These are phyloP conservation scores for Macrosiphum euphorbiae DNA, from an alignment of 2,888 invertebrate species.

Conservation along the genomic window DNA sequence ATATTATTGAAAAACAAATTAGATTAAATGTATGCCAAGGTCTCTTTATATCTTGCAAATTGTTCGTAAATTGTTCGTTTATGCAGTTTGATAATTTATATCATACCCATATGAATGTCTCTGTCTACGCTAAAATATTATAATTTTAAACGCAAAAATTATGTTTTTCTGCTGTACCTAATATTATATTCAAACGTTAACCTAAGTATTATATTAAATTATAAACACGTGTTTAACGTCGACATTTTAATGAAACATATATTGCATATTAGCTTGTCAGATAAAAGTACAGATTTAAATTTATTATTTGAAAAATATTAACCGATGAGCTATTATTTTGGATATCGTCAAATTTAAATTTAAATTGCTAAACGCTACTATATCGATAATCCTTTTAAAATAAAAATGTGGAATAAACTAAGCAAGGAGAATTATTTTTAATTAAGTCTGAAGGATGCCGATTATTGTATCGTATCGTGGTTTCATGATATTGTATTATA, in stretches of 20 bases:
- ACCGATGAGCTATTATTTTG: neutral
- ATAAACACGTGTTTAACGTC: neutral
- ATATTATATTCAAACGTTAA: neutral
- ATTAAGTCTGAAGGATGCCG: neutral
- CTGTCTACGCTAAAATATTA: neutral
- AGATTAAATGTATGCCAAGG: slow-evolving; percentile 44
- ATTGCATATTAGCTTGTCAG: neutral
- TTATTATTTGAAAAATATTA: neutral
- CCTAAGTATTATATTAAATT: neutral
- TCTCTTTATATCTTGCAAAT: neutral
- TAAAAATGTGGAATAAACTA: neutral
- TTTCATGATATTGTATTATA: neutral
- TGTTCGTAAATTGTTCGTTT: neutral
- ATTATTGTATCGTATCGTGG: neutral
- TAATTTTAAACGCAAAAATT: neutral
- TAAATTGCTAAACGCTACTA: neutral
- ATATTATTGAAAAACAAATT: slow-evolving; percentile 12
- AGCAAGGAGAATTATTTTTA: neutral
- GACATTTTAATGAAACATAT: neutral
- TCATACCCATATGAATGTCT: neutral
- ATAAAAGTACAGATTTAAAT: neutral
- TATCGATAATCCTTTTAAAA: neutral
- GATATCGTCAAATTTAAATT: neutral
- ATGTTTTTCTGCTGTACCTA: neutral
- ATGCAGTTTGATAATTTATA: neutral